These are phyloP conservation scores for Phalanger gymnotis DNA, from an alignment of 2,797 vertebrate genomes.

Conservation along the genomic window DNA sequence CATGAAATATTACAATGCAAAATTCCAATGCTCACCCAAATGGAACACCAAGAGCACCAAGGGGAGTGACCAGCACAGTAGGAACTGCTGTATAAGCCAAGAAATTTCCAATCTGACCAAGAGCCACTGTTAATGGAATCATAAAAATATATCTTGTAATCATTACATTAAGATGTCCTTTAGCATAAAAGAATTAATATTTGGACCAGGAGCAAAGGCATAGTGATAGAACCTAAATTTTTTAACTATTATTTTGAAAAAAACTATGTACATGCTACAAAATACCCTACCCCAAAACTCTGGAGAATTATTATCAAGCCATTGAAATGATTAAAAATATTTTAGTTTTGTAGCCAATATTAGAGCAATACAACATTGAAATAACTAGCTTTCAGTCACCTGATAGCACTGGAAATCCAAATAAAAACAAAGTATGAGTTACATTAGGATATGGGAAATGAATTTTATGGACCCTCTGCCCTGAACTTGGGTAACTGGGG, in stretches of 20 bases:
- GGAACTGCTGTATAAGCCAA: constrained; percentile 96
- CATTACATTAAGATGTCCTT: constrained; percentile 6
- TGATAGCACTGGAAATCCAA: neutral
- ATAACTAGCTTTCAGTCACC: neutral
- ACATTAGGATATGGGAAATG: neutral
- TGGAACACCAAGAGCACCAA: constrained; percentile 97
- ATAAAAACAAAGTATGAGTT: neutral
- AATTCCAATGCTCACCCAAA: constrained; percentile 92
- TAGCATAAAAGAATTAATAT: constrained; percentile 12
- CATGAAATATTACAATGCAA: constrained; percentile 54
- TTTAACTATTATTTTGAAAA: neutral
- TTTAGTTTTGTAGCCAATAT: neutral
- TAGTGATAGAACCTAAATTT: neutral
- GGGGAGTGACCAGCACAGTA: constrained; percentile 94
- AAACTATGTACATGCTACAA: neutral
- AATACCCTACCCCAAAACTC: neutral
- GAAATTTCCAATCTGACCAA: constrained; percentile 97
- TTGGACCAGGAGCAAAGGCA: neutral
- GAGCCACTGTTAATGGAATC: constrained; percentile 89
- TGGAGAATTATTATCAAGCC: neutral
- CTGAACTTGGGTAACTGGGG: neutral
- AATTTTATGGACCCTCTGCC: neutral
- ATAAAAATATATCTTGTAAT: constrained; percentile 70
- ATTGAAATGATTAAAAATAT: neutral
- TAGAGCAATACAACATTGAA: neutral